Percentiles rank a stretch among this genome's conserved stretches.
phyloP scores from a whole-genome alignment of 2,797 vertebrate genomes.

The Garrulus glandarius region DNA sequence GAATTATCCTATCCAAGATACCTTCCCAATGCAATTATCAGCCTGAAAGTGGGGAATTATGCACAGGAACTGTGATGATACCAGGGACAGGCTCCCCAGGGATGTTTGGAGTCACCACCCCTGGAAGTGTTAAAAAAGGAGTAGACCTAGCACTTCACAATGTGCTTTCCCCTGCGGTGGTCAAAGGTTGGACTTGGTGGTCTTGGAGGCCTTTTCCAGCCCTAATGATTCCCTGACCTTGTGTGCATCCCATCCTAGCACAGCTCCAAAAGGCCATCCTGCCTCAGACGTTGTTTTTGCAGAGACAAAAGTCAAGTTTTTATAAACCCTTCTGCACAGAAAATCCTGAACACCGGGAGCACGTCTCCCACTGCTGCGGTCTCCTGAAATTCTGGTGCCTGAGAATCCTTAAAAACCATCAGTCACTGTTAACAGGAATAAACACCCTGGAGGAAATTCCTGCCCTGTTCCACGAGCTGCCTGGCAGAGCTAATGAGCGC shows the following conservation, averaged over 20 bases:
- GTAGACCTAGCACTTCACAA: accelerated
- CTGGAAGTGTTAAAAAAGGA: not conserved
- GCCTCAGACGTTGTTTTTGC: not conserved
- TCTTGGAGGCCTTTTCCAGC: not conserved
- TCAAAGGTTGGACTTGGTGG: not conserved
- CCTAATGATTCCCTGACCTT: accelerated
- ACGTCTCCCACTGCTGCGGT: accelerated
- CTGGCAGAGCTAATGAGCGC: not conserved
- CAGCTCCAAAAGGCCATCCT: not conserved
- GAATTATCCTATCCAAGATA: not conserved
- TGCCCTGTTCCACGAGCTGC: not conserved
- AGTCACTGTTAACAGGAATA: not conserved
- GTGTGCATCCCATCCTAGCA: not conserved
- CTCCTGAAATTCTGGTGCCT: not conserved
- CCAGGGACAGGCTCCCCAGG: not conserved
- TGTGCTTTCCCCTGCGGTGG: accelerated
- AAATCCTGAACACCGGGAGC: not conserved
- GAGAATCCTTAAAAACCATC: not conserved
- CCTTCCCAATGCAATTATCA: not conserved
- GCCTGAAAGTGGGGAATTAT: not conserved
- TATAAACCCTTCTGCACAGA: not conserved
- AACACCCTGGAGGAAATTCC: not conserved
- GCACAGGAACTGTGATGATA: accelerated
- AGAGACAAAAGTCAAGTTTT: not conserved
- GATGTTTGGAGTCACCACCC: not conserved